Conservation (phyloP, 2,888 invertebrate species). For the Pycnomerus fuliginosus region DNA sequence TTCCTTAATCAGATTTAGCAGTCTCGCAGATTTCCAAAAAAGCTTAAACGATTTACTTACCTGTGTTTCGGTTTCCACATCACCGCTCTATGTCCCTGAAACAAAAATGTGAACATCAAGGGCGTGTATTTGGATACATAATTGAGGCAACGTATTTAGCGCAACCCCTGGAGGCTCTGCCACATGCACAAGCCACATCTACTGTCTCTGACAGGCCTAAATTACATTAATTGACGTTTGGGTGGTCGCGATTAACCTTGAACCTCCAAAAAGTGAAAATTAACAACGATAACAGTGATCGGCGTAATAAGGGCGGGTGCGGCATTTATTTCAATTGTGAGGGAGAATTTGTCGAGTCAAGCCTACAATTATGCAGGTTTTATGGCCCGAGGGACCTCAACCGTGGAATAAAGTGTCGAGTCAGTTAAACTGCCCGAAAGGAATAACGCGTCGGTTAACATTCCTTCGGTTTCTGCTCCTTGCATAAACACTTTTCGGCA, state of each 20-base stretch:
- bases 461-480: neutral
- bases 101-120: too few species aligned
- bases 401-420: constrained; percentile 4
- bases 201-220: neutral
- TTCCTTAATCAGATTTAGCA: too few species aligned
- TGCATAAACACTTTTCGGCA: neutral
- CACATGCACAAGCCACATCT: neutral
- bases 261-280: too few species aligned
- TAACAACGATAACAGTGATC: neutral
- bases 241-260: too few species aligned
- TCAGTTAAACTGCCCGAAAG: constrained; percentile 4
- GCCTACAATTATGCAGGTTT: constrained; percentile 8
- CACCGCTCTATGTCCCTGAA: too few species aligned
- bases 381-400: constrained; percentile 3
- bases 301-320: neutral
- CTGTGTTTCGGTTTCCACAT: too few species aligned
- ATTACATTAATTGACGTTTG: too few species aligned
- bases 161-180: neutral
- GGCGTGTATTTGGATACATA: too few species aligned
- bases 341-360: constrained; percentile 3
- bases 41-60: too few species aligned
- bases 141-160: neutral
- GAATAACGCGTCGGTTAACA: neutral
- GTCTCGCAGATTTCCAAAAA: too few species aligned
- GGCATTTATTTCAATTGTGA: constrained; percentile 7